Conservation (phyloP, 1,140 invertebrate species). For the Panagrolaimus sp. region DNA sequence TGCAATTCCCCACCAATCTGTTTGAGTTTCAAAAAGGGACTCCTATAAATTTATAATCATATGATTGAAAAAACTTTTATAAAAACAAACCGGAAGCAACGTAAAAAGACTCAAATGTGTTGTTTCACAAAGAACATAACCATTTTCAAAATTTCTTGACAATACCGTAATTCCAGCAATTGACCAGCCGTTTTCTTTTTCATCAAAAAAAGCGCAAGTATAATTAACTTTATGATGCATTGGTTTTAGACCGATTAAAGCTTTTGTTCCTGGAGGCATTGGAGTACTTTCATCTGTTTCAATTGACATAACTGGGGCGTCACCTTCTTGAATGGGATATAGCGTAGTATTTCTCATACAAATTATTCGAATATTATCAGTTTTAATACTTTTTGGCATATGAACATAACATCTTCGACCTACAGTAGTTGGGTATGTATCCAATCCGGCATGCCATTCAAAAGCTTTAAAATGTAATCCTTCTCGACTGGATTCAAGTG, state of each 20-base stretch:
- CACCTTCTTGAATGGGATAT: conserved; percentile 33
- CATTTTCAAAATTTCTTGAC: conserved; percentile 41
- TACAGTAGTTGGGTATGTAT: conserved; percentile 30
- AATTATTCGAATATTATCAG: conserved; percentile 15
- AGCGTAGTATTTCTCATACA: conserved; percentile 29
- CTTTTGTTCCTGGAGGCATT: conserved; percentile 19
- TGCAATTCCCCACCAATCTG: not conserved
- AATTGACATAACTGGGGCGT: conserved; percentile 28
- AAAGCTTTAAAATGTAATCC: conserved; percentile 37
- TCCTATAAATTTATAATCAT: conserved; percentile 11
- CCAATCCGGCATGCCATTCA: conserved; percentile 28
- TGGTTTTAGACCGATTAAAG: conserved; percentile 27
- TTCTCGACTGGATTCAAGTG: conserved; percentile 28
- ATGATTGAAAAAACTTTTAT: no score
- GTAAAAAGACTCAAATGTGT: conserved; percentile 38
- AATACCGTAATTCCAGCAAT: conserved; percentile 41
- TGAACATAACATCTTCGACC: conserved; percentile 25
- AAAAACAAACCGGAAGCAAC: conserved; percentile 29
- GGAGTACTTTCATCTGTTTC: conserved; percentile 3
- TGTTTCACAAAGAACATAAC: conserved; percentile 42
- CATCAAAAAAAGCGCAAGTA: conserved; percentile 42
- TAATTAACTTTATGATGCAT: conserved; percentile 27
- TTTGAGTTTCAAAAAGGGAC: conserved; percentile 29
- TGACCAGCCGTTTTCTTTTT: conserved; percentile 41
- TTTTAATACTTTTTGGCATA: conserved; percentile 25